A percentile compares a stretch with the other conserved stretches of the same genome.
Evolutionary conservation across 1,140 invertebrate species (phyloP).

Genomic region (Anthonomus grandis): DNA sequence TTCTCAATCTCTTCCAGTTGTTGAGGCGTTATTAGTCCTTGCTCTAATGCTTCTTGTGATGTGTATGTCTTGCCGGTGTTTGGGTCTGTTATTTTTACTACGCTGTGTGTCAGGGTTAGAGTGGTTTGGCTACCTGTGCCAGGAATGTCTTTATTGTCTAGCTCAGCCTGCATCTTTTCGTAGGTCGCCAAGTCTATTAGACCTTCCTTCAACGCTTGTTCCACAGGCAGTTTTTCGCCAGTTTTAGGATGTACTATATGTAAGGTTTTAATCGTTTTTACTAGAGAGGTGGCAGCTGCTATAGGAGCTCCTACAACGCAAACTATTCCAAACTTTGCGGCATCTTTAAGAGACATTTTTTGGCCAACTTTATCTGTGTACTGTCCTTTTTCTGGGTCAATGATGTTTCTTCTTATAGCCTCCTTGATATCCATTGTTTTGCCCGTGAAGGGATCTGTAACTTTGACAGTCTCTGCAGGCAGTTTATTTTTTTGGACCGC

Average conservation of each 20-base stretch:
- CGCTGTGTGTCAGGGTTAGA: not conserved
- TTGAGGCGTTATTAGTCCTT: conserved; percentile 51
- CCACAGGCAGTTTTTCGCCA: conserved; percentile 69
- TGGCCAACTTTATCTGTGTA: conserved; percentile 64
- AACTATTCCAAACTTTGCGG: conserved; percentile 69
- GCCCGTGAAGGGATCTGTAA: conserved; percentile 72
- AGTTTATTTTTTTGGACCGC: conserved; percentile 68
- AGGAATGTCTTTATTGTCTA: conserved; percentile 33
- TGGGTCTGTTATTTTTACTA: conserved; percentile 26
- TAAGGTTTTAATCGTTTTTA: conserved; percentile 55
- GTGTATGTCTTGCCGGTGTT: conserved; percentile 43
- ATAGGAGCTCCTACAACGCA: conserved; percentile 68
- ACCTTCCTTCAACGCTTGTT: conserved; percentile 76
- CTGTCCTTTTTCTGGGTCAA: conserved; percentile 69
- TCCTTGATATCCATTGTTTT: conserved; percentile 69
- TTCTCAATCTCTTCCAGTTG: conserved; percentile 39
- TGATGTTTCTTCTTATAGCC: conserved; percentile 70
- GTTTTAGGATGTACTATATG: conserved; percentile 76
- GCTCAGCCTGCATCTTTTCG: conserved; percentile 54
- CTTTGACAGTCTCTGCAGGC: conserved; percentile 63
- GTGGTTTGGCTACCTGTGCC: conserved; percentile 42
- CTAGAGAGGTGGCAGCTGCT: conserved; percentile 58
- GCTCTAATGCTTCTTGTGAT: conserved; percentile 55
- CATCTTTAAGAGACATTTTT: conserved; percentile 68
- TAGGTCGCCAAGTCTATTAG: conserved; percentile 64